Conservation (phyloP, 1,140 invertebrate genomes). For the Drosophila bocqueti region DNA sequence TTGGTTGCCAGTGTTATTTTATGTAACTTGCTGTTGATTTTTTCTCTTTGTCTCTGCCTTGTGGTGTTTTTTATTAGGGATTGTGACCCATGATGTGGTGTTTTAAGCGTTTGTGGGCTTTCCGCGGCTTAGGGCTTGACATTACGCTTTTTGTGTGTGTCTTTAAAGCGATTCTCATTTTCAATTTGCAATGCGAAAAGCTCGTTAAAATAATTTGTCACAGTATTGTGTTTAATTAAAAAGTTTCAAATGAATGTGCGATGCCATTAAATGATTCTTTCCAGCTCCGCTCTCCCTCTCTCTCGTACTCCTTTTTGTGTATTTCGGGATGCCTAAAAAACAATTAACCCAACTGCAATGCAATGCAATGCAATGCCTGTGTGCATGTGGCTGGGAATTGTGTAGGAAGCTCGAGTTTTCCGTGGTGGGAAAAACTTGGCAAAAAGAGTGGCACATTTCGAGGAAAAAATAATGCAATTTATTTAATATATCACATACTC, state of each 20-base stretch:
- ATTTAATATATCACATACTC: constrained; percentile 8
- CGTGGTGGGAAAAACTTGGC: constrained; percentile 9
- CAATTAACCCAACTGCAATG: constrained; percentile 73
- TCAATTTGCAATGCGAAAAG: constrained; percentile 57
- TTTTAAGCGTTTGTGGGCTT: constrained; percentile 23
- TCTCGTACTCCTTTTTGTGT: constrained; percentile 12
- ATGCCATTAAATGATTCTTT: constrained; percentile 61
- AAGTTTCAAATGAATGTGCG: constrained; percentile 69
- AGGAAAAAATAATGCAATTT: constrained; percentile 5
- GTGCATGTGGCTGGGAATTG: constrained; percentile 12
- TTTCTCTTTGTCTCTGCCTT: constrained; percentile 1
- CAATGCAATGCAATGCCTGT: constrained; percentile 19
- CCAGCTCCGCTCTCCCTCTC: constrained; percentile 10
- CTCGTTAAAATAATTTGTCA: constrained; percentile 82
- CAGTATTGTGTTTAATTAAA: constrained; percentile 77
- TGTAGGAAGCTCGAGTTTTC: constrained; percentile 12
- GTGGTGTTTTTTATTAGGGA: constrained; percentile 13
- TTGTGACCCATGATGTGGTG: constrained; percentile 12
- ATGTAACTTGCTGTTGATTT: constrained; percentile 15
- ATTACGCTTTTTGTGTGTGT: constrained; percentile 44
- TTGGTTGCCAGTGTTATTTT: constrained; percentile 22
- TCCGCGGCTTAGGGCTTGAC: constrained; percentile 23
- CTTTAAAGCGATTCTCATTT: constrained; percentile 46
- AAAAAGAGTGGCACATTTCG: constrained; percentile 16
- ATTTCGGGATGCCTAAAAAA: constrained; percentile 59